Percentiles rank a stretch among this genome's conserved stretches.
phyloP scores from a whole-genome alignment of 1,140 invertebrate species.

The Lepeophtheirus salmonis region DNA sequence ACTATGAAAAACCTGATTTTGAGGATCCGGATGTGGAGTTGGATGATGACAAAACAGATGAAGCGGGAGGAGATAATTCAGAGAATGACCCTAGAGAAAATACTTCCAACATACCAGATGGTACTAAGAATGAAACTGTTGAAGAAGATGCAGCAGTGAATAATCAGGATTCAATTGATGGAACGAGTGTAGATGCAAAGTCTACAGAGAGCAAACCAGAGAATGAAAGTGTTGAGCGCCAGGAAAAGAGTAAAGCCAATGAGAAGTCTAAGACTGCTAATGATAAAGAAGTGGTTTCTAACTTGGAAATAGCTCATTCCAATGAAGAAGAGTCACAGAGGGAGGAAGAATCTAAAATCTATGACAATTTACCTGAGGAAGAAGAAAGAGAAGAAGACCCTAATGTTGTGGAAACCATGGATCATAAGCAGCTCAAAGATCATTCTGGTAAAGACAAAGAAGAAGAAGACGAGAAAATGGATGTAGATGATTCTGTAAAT shows the following conservation, averaged over 20 bases:
- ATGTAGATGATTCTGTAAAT: conserved; percentile 16
- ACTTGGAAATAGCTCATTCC: conserved; percentile 21
- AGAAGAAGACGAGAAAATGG: conserved; percentile 30
- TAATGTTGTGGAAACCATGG: conserved; percentile 31
- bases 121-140: neutral
- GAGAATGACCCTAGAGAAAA: neutral
- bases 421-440: conserved; percentile 25
- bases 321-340: conserved; percentile 23
- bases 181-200: neutral
- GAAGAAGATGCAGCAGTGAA: neutral
- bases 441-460: conserved; percentile 20
- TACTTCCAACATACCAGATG: neutral
- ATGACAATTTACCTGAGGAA: conserved; percentile 32
- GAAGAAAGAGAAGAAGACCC: conserved; percentile 40
- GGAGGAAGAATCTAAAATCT: conserved; percentile 28
- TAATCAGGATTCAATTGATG: neutral
- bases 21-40: neutral
- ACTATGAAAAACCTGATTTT: neutral
- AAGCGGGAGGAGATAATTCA: conserved; percentile 28
- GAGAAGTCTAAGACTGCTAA: conserved; percentile 20
- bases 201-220: neutral
- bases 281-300: conserved; percentile 19
- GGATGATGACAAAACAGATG: conserved; percentile 27
- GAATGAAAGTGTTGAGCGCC: neutral
- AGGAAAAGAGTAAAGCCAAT: conserved; percentile 21